Evolutionary conservation across 1,140 invertebrate genomes (phyloP), one percentile per base, ranked within the genome.

Genomic region (Bathynomus jamesi): DNA sequence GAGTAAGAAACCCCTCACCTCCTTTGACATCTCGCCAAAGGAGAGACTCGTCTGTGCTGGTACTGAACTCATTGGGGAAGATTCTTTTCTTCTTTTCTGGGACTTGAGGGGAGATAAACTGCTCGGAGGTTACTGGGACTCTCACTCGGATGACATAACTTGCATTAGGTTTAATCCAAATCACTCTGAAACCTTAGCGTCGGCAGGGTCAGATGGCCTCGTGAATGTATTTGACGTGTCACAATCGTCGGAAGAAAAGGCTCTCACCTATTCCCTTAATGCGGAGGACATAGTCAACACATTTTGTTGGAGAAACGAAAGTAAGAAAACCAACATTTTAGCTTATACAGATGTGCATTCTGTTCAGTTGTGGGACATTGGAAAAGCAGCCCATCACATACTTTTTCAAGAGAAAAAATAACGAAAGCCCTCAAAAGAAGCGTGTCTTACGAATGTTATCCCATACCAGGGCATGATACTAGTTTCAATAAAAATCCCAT

Each of bases 101-200:
- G 93, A 95, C 82, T 81, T 88, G 25, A 84, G 91, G 73, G 85
- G 84, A 66, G 81, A 84, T 0, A 85, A 86, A 76, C 81, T 90
- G 13, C 81, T 95, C 4, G 93, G 93, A 3, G 90, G 88, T 10
- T 96, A 95, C 81, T 91, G 89, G 87, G 89, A 95, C 78, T 90
- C 89, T 28, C 92, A 95, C 78, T 87, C 87, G 73, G 91, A 93
- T 82, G 92, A 94, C 81, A 86, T 96, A 11, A 92, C 91, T 30
- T 81, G 87, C 84, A 85, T 94, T 0, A 83, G 86, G 77, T 97
- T 96, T 82, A 89, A 94, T 84, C 84, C 88, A 46, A 82, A 76
- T n/a, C 87, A 90, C 79, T 81, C 85, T 10, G 87, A 92, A 80
- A 82, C 85, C 24, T 79, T 96, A 61, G 86, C 88, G 61, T 88